A percentile compares a stretch with the other conserved stretches of the same genome.
phyloP scores from a whole-genome alignment of 2,888 invertebrate species.

The Tiliacea aurago region DNA sequence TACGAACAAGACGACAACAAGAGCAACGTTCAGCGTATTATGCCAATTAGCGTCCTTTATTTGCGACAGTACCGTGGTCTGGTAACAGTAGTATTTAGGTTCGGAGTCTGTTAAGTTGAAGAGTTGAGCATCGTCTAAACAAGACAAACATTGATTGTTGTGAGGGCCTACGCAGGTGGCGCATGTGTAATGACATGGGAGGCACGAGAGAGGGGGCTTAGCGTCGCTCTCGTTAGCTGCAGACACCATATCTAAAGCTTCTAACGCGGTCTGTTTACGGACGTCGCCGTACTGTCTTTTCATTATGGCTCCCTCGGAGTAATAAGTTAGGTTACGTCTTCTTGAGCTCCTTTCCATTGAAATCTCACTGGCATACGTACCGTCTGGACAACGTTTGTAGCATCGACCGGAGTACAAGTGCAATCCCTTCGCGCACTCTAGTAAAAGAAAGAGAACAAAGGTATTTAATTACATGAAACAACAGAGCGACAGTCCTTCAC shows the following conservation, averaged over 20 bases:
- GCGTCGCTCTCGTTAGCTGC: conserved; percentile 64
- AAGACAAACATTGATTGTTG: conserved; percentile 92
- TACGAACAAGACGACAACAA: conserved; percentile 80
- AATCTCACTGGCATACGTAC: conserved; percentile 86
- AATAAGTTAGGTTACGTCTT: conserved; percentile 83
- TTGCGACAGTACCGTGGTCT: conserved; percentile 83
- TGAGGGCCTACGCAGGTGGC: conserved; percentile 92
- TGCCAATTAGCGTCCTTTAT: conserved; percentile 86
- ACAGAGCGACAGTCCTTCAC: conserved; percentile 80
- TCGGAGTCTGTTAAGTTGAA: conserved; percentile 83
- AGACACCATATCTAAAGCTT: conserved; percentile 83
- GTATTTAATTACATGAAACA: conserved; percentile 79
- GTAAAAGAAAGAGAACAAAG: conserved; percentile 87
- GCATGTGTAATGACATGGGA: conserved; percentile 94
- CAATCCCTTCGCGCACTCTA: conserved; percentile 92
- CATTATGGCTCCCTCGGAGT: conserved; percentile 75
- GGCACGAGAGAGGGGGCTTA: conserved; percentile 87
- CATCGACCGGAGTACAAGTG: conserved; percentile 92
- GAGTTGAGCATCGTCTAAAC: conserved; percentile 92
- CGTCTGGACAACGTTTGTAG: conserved; percentile 90
- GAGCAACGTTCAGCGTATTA: conserved; percentile 83
- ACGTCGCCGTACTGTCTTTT: conserved; percentile 77
- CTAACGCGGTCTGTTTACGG: conserved; percentile 71
- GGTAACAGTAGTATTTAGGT: conserved; percentile 88
- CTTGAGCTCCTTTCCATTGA: conserved; percentile 82